Evolutionary conservation across 1,140 invertebrate genomes (phyloP).

Genomic region (Bacillus rossius): DNA sequence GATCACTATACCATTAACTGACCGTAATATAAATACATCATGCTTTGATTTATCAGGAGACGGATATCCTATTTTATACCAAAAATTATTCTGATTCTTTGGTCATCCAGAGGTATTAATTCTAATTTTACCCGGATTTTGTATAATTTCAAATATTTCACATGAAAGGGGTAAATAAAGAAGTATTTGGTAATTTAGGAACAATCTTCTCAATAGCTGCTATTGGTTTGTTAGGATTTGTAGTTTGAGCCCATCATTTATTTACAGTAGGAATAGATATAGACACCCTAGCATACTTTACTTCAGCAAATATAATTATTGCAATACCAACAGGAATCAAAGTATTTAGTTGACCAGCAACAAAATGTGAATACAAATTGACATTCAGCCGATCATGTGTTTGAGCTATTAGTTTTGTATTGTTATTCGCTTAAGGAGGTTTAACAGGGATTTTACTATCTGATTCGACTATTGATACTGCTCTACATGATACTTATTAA

Average conservation of each 20-base stretch:
- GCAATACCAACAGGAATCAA: slow-evolving; percentile 58
- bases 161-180: slow-evolving; percentile 32
- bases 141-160: slow-evolving; percentile 38
- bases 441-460: too few relatives aligned
- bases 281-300: slow-evolving; percentile 67
- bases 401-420: slow-evolving; percentile 60
- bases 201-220: slow-evolving; percentile 49
- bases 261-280: slow-evolving; percentile 69
- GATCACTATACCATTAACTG: too few relatives aligned
- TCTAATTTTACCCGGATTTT: slow-evolving; percentile 47
- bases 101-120: slow-evolving; percentile 53
- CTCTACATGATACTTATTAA: slow-evolving; percentile 70
- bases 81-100: too few relatives aligned
- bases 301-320: slow-evolving; percentile 68
- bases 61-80: too few relatives aligned
- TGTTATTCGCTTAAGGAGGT: slow-evolving; percentile 59
- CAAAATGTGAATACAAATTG: slow-evolving; percentile 48
- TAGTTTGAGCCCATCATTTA: too few relatives aligned
- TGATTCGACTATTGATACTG: slow-evolving; percentile 64
- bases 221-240: too few relatives aligned
- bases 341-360: slow-evolving; percentile 60
- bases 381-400: slow-evolving; percentile 48
- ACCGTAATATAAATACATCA: too few relatives aligned
- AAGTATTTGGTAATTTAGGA: slow-evolving; percentile 35
- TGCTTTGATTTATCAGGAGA: too few relatives aligned